Base-by-base conservation (phyloP, 2,797 vertebrate species). In the Lithobates sylvaticus region DNA sequence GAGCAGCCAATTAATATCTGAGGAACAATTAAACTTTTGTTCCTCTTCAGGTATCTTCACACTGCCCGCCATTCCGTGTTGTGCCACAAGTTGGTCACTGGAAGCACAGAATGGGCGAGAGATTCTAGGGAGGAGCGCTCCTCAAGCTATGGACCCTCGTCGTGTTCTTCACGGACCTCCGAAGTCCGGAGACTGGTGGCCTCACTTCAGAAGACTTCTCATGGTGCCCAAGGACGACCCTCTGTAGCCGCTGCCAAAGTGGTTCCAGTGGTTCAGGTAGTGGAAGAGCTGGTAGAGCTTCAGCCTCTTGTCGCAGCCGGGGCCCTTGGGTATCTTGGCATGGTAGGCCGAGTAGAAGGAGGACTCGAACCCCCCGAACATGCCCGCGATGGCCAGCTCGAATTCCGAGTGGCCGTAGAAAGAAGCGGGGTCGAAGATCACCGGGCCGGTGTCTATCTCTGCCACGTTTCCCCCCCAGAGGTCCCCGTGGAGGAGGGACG, bases 201-300 rank as follows among this genome's bases (percentile, higher is more conserved):
- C 3, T 83, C 92, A 95, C 90, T 96, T 96, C 1, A 95, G 67
- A 0, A 96, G 90, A 61, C 94, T 89, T 87, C 92, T 96, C 96
- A 96, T 96, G 73, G 93, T 93, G 42, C 90, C 91, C 78, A 97
- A 34, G 3, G 96, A 95, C 21, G 96, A 96, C 29, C 93, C 94
- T 88, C 96, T 94, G 90, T 98, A 99, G 27, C 95, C 94, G 0
- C 90, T 93, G 3, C 97, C 98, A 85, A 99, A 99, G 93, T 99
- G 98, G 90, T 99, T 99, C 98, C 98, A 99, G 92, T 99, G 98
- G 92, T 99, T 99, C 74, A 99, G 90, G 81, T 98, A 97, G 90
- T 99, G 96, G 85, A 97, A 98, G 42, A 99, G 96, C 90, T 97
- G 97, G 89, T 99, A 99, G 72, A 99, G 93, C 87, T 97, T 94